phyloP scores from a whole-genome alignment of 2,797 vertebrate species.

The Characodon lateralis region DNA sequence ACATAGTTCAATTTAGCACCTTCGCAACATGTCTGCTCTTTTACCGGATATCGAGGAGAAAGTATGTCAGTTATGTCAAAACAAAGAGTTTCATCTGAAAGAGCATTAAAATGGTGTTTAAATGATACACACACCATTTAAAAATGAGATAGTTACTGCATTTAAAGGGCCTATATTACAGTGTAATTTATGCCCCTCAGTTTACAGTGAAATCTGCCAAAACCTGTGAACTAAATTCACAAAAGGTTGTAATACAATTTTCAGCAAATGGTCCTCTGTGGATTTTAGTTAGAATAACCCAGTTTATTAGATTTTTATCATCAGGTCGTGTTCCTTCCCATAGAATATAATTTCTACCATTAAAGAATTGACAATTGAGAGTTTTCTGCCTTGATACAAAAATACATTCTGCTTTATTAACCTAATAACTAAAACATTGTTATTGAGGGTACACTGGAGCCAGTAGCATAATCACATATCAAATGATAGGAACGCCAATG shows the following conservation, averaged over 20 bases:
- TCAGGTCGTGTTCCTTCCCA: not conserved
- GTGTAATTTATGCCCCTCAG: not conserved
- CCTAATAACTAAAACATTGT: not conserved
- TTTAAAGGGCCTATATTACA: not conserved
- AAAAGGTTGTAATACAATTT: not conserved
- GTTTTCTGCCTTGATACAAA: not conserved
- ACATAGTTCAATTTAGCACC: conserved; percentile 3
- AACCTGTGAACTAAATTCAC: not conserved
- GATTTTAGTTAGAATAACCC: not conserved
- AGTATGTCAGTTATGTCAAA: not conserved
- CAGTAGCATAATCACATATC: not conserved
- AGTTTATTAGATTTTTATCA: not conserved
- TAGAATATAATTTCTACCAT: not conserved
- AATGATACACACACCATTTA: not conserved
- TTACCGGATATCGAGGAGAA: not conserved
- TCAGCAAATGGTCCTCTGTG: not conserved
- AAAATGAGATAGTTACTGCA: not conserved
- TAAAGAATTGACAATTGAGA: not conserved
- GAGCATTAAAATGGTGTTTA: not conserved
- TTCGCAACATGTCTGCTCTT: conserved; percentile 23
- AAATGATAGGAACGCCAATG: not conserved
- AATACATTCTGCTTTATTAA: not conserved
- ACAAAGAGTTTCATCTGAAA: not conserved
- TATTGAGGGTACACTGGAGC: not conserved
- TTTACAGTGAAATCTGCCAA: not conserved